Base-by-base conservation (phyloP, 2,113 vertebrate species). In the Scomber colias region DNA sequence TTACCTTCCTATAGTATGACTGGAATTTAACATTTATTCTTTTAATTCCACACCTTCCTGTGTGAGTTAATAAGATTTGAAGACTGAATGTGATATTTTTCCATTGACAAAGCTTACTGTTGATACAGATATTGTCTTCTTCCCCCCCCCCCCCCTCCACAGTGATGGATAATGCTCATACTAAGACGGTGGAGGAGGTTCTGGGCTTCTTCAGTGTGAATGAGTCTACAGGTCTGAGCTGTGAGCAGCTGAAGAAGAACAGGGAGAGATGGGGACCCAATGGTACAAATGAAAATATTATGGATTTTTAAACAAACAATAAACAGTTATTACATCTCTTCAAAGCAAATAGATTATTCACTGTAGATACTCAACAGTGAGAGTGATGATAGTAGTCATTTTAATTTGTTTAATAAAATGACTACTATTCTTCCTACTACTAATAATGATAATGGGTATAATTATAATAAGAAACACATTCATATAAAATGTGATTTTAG, bases 121-220 rank as follows among this genome's bases (percentile, higher is more conserved):
- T 46, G 16, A n/a, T 71, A 8, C 44, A 19, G 30, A 65, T 48
- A 2, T 30, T 48, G n/a, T 44, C 30, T 27, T 56, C 35, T 79
- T 14, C 55, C 30, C 40, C 14, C 31, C 30, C 40, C 14, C 31
- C 13, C 59, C 17, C 10, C 51, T 73, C 51, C 16, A 8, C 16
- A 95, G 95, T 81, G 86, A 96, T 95, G 95, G 95, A 96, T 88
- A 95, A 95, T 87, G 94, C 93, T 82, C 95, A 96, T 73, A 95
- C 94, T 2, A 95, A 95, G 88, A 95, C 95, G 19, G 95, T 95
- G 87, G 95, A 95, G 92, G 95, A 96, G 89, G 95, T 93, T 84
- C 27, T 95, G 84, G 90, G 89, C 46, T 92, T 86, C 85, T 96
- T 95, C 62, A 49, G 71, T 15, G 95, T 96, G 12, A 95, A 96